Conservation (phyloP, 1,140 invertebrate genomes). For the Branchinecta lynchi region DNA sequence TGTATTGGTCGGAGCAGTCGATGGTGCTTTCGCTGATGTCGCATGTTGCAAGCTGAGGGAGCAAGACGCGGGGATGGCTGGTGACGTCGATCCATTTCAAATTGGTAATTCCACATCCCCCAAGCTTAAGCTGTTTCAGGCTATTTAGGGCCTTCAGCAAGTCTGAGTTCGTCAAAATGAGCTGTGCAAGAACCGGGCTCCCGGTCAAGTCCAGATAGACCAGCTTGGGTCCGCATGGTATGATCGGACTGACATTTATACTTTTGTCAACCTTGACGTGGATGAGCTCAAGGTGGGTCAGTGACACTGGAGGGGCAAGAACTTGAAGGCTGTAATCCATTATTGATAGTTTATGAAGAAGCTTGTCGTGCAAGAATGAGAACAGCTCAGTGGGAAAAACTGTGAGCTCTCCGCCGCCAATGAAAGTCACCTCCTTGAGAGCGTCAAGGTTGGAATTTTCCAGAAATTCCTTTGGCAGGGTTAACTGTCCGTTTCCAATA, state of each 20-base stretch:
- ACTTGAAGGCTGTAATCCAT: neutral
- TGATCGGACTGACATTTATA: neutral
- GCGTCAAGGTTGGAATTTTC: neutral
- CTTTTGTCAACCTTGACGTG: neutral
- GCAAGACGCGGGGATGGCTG: neutral
- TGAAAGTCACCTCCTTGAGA: neutral
- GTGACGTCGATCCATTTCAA: neutral
- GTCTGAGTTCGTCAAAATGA: neutral
- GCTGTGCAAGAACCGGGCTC: neutral
- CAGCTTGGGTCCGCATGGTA: neutral
- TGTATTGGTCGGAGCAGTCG: neutral
- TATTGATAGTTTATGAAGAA: neutral
- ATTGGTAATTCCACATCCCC: neutral
- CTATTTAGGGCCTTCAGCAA: neutral
- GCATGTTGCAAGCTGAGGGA: neutral
- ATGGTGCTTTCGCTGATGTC: neutral
- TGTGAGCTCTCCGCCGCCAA: neutral
- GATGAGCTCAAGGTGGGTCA: neutral
- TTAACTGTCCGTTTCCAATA: neutral
- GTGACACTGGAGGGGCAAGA: neutral
- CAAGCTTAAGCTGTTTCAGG: neutral
- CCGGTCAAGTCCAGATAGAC: neutral
- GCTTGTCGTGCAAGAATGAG: neutral
- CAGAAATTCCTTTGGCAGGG: neutral
- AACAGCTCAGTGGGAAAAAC: neutral